Evolutionary conservation across 2,888 invertebrate species (phyloP).

Genomic region (Melieria picta): DNA sequence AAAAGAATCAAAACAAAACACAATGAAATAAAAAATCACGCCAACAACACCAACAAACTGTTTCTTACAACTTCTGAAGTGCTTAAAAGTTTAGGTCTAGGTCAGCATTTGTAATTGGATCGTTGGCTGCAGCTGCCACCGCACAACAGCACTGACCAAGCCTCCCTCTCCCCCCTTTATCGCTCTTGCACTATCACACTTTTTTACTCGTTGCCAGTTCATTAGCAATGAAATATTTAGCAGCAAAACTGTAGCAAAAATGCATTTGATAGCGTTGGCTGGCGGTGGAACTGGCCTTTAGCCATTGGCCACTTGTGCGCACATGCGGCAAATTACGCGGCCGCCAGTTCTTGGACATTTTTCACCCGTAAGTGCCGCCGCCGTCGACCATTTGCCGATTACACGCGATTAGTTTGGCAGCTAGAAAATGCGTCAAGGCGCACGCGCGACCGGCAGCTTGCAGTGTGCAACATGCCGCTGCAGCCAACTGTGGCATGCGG

Average conservation of each 20-base stretch:
- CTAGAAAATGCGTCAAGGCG: too few relatives aligned
- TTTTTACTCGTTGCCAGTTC: neutral
- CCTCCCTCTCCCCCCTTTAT: too few relatives aligned
- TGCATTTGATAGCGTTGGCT: neutral
- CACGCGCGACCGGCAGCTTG: too few relatives aligned
- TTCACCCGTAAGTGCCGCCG: too few relatives aligned
- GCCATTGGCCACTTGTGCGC: neutral
- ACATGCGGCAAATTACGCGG: too few relatives aligned
- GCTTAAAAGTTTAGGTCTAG: constrained; percentile 6
- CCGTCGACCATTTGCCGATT: too few relatives aligned
- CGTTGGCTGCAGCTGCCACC: neutral
- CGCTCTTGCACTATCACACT: neutral
- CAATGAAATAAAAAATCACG: too few relatives aligned
- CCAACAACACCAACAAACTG: neutral
- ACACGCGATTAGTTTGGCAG: too few relatives aligned
- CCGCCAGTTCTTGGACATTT: too few relatives aligned
- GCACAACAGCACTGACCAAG: neutral
- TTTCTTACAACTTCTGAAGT: neutral
- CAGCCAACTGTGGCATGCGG: too few relatives aligned
- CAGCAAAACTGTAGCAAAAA: neutral
- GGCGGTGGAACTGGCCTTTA: neutral
- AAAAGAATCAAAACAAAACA: too few relatives aligned
- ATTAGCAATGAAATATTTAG: neutral
- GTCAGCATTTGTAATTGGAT: constrained; percentile 2
- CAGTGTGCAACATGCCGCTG: too few relatives aligned